Evolutionary conservation across 2,113 vertebrate species (phyloP).

Genomic region (Upupa epops): DNA sequence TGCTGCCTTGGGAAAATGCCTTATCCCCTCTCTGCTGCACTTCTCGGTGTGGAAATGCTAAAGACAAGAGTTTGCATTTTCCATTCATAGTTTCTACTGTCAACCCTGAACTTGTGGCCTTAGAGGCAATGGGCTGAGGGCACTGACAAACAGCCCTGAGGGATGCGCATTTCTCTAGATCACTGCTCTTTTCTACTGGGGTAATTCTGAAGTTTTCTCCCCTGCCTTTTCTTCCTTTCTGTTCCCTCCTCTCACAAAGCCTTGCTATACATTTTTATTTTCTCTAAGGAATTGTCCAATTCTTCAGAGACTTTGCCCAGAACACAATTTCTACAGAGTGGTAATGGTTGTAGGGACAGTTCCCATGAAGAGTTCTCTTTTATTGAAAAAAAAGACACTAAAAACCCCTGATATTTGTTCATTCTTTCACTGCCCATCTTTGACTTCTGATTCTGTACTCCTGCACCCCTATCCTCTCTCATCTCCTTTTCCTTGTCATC

Average conservation of each 20-base stretch:
- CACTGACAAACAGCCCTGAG: background rate
- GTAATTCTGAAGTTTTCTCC: background rate
- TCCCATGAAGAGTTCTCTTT: background rate
- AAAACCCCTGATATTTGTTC: background rate
- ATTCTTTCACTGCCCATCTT: background rate
- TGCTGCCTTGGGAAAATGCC: background rate
- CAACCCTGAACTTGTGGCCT: background rate
- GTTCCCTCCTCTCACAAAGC: background rate
- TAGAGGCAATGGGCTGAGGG: background rate
- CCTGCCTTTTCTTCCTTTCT: background rate
- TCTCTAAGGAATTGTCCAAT: background rate
- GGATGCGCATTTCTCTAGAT: background rate
- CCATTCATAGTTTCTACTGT: background rate
- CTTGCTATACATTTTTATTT: background rate
- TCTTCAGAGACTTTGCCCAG: background rate
- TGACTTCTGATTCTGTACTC: background rate
- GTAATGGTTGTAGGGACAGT: background rate
- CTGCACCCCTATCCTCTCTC: background rate
- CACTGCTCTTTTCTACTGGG: background rate
- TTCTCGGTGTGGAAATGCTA: background rate
- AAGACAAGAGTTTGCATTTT: background rate
- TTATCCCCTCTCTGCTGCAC: background rate
- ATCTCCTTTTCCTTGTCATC: background rate
- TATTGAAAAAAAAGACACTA: background rate
- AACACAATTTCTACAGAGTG: background rate